A percentile compares a stretch with the other conserved stretches of the same genome.
phyloP scores from a whole-genome alignment of 2,113 vertebrate species.

The Dromas ardeola region DNA sequence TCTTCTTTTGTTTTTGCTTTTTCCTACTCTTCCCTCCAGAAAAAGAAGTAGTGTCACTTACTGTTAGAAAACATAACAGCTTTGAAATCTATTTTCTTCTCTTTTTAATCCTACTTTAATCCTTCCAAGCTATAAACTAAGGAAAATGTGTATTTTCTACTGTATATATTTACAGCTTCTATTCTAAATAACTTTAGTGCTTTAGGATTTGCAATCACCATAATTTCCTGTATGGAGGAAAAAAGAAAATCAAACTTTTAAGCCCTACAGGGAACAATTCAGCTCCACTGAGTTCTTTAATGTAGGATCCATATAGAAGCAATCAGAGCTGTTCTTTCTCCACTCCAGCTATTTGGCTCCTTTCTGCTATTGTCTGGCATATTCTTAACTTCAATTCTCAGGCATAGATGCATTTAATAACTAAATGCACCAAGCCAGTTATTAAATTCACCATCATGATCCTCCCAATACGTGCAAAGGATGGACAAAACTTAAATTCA shows the following conservation, averaged over 20 bases:
- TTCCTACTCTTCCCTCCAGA: background rate
- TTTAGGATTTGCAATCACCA: conserved; percentile 59
- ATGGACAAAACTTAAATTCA: background rate
- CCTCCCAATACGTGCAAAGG: background rate
- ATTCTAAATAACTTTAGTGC: conserved; percentile 50
- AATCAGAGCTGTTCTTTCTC: conserved; percentile 31
- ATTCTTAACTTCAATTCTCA: background rate
- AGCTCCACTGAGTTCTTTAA: conserved; percentile 17
- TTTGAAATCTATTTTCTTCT: conserved; percentile 65
- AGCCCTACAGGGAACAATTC: conserved; percentile 17
- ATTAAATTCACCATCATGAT: conserved; percentile 30
- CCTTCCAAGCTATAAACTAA: conserved; percentile 52
- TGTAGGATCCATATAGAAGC: conserved; percentile 5
- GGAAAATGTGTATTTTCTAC: conserved; percentile 41
- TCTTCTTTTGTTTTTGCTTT: background rate
- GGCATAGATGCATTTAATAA: background rate
- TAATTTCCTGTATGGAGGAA: background rate
- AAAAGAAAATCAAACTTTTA: conserved; percentile 49
- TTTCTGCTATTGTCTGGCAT: background rate
- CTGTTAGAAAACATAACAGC: conserved; percentile 31
- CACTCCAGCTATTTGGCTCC: background rate
- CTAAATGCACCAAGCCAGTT: background rate
- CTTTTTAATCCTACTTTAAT: conserved; percentile 66
- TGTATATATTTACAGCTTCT: conserved; percentile 55
- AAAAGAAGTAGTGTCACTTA: background rate